These are phyloP conservation scores for Drosophila pseudotalamancana DNA, from an alignment of 2,888 invertebrate species.

Conservation along the genomic window DNA sequence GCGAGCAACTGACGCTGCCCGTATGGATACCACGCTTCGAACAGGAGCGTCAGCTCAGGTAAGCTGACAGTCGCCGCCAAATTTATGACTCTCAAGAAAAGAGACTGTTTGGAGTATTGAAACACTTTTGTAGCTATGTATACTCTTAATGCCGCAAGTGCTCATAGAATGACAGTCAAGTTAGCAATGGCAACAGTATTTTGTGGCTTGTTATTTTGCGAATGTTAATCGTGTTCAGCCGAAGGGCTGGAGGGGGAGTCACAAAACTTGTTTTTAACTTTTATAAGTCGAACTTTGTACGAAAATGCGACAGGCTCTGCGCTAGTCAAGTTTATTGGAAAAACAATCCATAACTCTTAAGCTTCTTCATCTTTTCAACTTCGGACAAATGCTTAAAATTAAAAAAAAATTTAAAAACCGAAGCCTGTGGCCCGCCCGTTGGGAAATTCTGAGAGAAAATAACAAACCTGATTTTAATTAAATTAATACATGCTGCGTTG, in stretches of 20 bases:
- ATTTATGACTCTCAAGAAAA: slow-evolving; percentile 33
- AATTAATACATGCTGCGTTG: slow-evolving; percentile 75
- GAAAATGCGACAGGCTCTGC: background rate
- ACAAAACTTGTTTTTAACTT: slow-evolving; percentile 8
- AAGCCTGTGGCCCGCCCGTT: slow-evolving; percentile 11
- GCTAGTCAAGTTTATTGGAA: slow-evolving; percentile 25
- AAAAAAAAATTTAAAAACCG: slow-evolving; percentile 2
- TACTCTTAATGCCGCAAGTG: slow-evolving; percentile 4
- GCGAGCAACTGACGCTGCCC: slow-evolving; percentile 87
- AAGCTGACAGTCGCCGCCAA: slow-evolving; percentile 51
- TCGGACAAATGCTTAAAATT: background rate
- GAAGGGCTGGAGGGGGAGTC: slow-evolving; percentile 16
- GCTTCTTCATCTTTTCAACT: background rate
- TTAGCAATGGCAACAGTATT: slow-evolving; percentile 35
- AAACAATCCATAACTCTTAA: background rate
- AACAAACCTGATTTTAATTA: slow-evolving; percentile 74
- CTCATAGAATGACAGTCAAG: slow-evolving; percentile 22
- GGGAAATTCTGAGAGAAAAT: slow-evolving; percentile 42
- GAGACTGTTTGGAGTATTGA: background rate
- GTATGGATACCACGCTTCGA: slow-evolving; percentile 81
- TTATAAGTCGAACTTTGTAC: slow-evolving; percentile 1
- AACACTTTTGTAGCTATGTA: background rate
- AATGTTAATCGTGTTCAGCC: slow-evolving; percentile 16
- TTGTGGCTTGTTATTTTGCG: slow-evolving; percentile 24
- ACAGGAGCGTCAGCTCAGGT: slow-evolving; percentile 81